Evolutionary conservation across 2,113 vertebrate species (phyloP).

Genomic region (Amphiprion percula): DNA sequence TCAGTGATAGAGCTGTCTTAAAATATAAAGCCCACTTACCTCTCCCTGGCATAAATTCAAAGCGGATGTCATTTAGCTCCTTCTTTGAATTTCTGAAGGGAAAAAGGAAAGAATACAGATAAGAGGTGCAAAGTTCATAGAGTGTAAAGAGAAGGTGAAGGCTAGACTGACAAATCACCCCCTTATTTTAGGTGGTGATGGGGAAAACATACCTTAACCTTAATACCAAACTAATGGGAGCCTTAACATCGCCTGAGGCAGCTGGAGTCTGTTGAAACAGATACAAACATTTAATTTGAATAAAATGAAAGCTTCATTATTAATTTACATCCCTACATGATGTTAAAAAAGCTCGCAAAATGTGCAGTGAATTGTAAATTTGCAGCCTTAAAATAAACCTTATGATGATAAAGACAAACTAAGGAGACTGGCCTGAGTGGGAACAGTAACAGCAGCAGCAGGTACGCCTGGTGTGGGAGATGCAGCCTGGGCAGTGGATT

Average conservation of each 20-base stretch:
- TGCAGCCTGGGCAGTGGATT: constrained; percentile 76
- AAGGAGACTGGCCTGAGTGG: constrained; percentile 61
- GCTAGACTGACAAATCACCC: too few species aligned
- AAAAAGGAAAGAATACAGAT: constrained; percentile 24
- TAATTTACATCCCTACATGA: background rate
- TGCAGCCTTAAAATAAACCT: background rate
- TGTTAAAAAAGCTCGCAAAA: background rate
- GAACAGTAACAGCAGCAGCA: constrained; percentile 54
- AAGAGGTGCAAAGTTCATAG: background rate
- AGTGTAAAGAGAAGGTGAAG: background rate
- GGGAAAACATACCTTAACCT: constrained; percentile 90
- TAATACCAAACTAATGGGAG: constrained; percentile 95
- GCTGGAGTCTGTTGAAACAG: constrained; percentile 76
- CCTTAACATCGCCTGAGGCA: constrained; percentile 81
- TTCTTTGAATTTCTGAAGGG: constrained; percentile 95
- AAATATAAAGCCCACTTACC: constrained; percentile 81
- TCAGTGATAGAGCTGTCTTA: background rate
- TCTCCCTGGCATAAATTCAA: constrained; percentile 98
- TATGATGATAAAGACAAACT: background rate
- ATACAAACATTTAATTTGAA: background rate
- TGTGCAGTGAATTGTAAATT: too few species aligned
- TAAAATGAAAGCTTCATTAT: constrained; percentile 1
- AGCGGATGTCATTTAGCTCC: constrained; percentile 98
- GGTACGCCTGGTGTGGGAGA: constrained; percentile 78
- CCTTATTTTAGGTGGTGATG: background rate